phyloP scores from a whole-genome alignment of 2,888 invertebrate species.

The Chydorus sphaericus region DNA sequence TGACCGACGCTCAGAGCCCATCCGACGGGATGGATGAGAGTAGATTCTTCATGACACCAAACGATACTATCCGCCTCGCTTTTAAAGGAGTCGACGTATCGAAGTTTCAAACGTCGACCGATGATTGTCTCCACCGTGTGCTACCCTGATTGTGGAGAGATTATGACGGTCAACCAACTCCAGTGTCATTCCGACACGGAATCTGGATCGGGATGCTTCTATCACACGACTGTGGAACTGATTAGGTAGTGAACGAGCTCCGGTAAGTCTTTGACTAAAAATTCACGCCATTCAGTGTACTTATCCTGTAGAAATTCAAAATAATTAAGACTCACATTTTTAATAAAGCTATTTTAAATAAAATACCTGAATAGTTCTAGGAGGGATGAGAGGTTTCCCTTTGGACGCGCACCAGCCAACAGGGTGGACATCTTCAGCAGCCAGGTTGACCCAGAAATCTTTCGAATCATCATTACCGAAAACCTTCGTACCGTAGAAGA shows the following conservation, averaged over 20 bases:
- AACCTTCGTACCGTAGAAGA: conserved; percentile 68
- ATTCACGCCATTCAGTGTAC: conserved; percentile 92
- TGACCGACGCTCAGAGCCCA: conserved; percentile 88
- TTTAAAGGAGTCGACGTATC: conserved; percentile 52
- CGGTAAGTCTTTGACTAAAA: conserved; percentile 79
- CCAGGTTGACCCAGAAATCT: conserved; percentile 94
- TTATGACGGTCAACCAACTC: conserved; percentile 10
- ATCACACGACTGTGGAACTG: conserved; percentile 80
- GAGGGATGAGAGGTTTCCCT: conserved; percentile 88
- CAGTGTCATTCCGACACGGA: conserved; percentile 27
- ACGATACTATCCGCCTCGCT: conserved; percentile 58
- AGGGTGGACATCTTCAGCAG: conserved; percentile 86
- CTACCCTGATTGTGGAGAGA: conserved; percentile 45
- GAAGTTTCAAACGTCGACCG: conserved; percentile 79
- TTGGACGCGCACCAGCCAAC: conserved; percentile 96
- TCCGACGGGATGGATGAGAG: conserved; percentile 88
- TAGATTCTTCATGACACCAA: conserved; percentile 94
- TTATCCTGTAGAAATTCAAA: conserved; percentile 46
- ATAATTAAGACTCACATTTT: not conserved
- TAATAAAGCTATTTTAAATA: not conserved
- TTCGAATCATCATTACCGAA: conserved; percentile 69
- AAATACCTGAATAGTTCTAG: conserved; percentile 37
- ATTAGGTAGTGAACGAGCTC: conserved; percentile 84
- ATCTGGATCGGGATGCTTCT: conserved; percentile 67
- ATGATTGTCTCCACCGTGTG: conserved; percentile 77